Conservation (phyloP, 2,113 vertebrate species). For the Pan troglodytes region NHGRI_mPanTro3-v2.1_pri NC_072411.2:59899001-59899500, state of each 20-base stretch:
- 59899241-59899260: constrained; percentile 1
- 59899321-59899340: background rate
- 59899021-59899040: background rate
- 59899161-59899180: background rate
- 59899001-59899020: background rate
- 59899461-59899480: background rate
- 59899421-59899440: background rate
- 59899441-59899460: background rate
- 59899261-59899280: background rate
- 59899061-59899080: background rate
- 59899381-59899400: background rate
- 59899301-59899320: background rate
- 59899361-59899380: background rate
- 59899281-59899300: background rate
- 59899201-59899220: background rate
- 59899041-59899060: background rate
- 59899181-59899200: constrained; percentile 44
- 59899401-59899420: background rate
- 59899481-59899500: background rate
- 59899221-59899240: background rate
- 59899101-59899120: background rate
- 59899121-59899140: background rate
- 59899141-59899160: background rate
- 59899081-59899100: background rate
- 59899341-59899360: constrained; percentile 9